Evolutionary conservation across 2,888 invertebrate species (phyloP).

Genomic region (Pammene aurita): DNA sequence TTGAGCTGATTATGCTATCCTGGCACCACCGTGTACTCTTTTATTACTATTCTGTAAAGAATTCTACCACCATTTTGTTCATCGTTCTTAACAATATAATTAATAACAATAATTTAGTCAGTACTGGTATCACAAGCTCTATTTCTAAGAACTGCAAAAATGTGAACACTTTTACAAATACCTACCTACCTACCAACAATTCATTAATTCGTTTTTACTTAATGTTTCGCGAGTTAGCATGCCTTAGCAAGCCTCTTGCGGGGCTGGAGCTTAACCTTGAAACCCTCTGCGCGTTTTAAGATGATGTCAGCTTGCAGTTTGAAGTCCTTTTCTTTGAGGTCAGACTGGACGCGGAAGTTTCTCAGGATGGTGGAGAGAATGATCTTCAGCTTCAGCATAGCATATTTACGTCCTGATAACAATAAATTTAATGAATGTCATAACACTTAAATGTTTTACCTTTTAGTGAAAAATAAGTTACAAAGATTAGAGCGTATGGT

Average conservation of each 20-base stretch:
- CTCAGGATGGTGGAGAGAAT: conserved; percentile 89
- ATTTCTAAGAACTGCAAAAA: conserved; percentile 51
- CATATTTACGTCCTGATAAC: conserved; percentile 88
- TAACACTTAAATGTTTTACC: no score
- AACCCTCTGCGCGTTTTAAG: conserved; percentile 89
- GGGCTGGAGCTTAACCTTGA: conserved; percentile 87
- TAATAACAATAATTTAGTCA: conserved; percentile 65
- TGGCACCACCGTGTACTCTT: conserved; percentile 50
- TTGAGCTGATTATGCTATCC: conserved; percentile 58
- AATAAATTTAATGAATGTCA: conserved; percentile 44
- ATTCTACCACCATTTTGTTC: conserved; percentile 67
- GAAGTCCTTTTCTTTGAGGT: conserved; percentile 87
- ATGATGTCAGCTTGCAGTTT: conserved; percentile 90
- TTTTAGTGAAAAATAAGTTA: background rate
- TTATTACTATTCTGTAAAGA: conserved; percentile 47
- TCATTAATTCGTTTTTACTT: conserved; percentile 41
- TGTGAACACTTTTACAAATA: conserved; percentile 52
- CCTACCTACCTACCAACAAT: conserved; percentile 47
- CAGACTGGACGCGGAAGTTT: conserved; percentile 87
- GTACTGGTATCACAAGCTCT: conserved; percentile 62
- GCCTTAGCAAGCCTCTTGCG: conserved; percentile 80
- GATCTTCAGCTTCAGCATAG: conserved; percentile 91
- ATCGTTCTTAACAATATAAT: conserved; percentile 54
- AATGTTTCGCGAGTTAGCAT: conserved; percentile 48
- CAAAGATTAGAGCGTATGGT: no score